Evolutionary conservation across 2,888 invertebrate genomes (phyloP), one percentile per base, ranked within the genome.

Genomic region (Apantesis nais): DNA sequence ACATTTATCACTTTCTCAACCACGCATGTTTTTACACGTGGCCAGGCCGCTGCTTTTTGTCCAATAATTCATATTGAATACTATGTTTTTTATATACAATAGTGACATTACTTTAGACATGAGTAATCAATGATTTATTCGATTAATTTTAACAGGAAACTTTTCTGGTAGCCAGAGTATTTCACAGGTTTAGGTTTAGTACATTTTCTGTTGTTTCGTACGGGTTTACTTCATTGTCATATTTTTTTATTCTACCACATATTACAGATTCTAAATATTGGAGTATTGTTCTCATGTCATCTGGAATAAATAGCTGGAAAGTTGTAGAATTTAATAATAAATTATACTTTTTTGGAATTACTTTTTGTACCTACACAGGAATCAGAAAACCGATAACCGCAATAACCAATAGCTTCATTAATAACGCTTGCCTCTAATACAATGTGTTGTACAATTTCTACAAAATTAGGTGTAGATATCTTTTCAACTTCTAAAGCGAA

Each of bases 1-100:
- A 78, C 79, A 84, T 84, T 81, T 80, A 82, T 86, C 83, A 85
- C 86, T 86, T 86, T 86, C 83, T 81, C 64, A 80, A 80, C 80
- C 29, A 79, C 79, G 78, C 83, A 78, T 80, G 76, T 77, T 78
- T 78, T 77, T 75, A 76, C 77, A 74, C 77, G 75, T 78, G 73
- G 66, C 55, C 70, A 72, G 63, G 72, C 67, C 55, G 44, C 69
- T 44, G 61, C 66, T 81, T 71, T 79, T 76, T 75, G 74, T 74
- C 62, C 61, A 73, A 72, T 77, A 74, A 80, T 79, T 79, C 71
- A 52, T 70, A 55, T 72, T 72, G 66, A 62, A 72, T 72, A 73
- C 63, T 75, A 62, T 70, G 65, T 69, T 58, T 75, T 73, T 66
- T 37, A 65, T 71, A 71, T 72, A 39, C 55, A 68, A 19, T 37